Percentiles rank a stretch among this genome's conserved stretches.
Conservation (phyloP, 2,113 vertebrate genomes). For the Rhegmatorhina hoffmannsi region DNA sequence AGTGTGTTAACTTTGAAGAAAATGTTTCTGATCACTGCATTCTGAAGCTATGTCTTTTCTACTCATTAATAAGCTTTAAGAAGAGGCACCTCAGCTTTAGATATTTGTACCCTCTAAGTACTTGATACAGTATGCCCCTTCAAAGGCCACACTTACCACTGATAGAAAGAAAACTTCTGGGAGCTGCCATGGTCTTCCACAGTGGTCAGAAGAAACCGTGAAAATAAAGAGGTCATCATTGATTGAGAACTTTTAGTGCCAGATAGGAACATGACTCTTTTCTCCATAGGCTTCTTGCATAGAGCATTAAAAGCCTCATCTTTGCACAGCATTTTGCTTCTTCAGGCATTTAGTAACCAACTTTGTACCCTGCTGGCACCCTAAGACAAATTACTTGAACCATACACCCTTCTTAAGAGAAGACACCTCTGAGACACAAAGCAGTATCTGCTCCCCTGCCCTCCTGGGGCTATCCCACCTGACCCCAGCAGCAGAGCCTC, state of each 20-base stretch:
- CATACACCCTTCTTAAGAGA: no score
- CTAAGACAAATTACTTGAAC: background rate
- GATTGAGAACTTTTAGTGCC: background rate
- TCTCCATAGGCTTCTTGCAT: rapidly evolving
- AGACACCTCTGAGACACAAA: background rate
- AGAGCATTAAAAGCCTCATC: background rate
- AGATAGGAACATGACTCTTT: background rate
- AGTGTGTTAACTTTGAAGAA: background rate
- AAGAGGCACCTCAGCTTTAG: background rate
- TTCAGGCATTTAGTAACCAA: background rate
- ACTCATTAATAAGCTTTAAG: background rate
- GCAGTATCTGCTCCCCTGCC: background rate
- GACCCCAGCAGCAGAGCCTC: background rate
- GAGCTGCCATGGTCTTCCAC: background rate
- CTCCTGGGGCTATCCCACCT: no score
- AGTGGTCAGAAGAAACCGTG: background rate
- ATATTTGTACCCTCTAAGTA: background rate
- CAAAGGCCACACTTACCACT: background rate
- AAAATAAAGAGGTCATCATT: background rate
- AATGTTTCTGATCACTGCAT: background rate
- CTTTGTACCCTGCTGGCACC: background rate
- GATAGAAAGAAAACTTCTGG: background rate
- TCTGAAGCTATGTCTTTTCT: background rate
- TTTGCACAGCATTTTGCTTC: background rate
- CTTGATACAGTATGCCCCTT: background rate